Evolutionary conservation across 2,113 vertebrate genomes (phyloP), one percentile per base, ranked within the genome.

Genomic region (Gallinago media): DNA sequence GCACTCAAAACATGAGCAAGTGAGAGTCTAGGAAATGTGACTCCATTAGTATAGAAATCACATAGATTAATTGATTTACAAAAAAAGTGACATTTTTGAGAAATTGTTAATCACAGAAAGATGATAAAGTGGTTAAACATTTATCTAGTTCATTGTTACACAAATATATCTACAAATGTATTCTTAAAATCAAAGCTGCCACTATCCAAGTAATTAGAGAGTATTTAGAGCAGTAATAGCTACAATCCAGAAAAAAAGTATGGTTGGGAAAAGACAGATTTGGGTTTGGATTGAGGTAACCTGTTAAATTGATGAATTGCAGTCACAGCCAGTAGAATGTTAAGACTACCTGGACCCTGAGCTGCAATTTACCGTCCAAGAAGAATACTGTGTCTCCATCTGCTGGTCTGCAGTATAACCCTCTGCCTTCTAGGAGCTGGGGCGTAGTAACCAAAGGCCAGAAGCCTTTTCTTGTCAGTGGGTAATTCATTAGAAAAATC

Each of bases 361-460:
- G 42, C 22, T 20, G 46, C 27, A 71, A 26, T 6, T 72, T 29
- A 23, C 49, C 46, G 49, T 81, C 80, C 61, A 98, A 98, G 96
- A 93, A 85, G 83, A 96, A 98, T 98, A 91, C 98, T 98, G 97
- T 98, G 98, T 98, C 98, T 98, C 98, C 98, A 98, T 98, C 98
- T 98, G 81, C 97, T 98, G 98, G 98, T 77, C 82, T 88, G 90
- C 77, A 5, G 26, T 76, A 93, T 93, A 95, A 96, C 85, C 95
- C 95, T 96, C 59, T 70, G 36, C 63, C 71, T 85, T 32, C 23
- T 47, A 15, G 91, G 20, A 89, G 23, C 65, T 54, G 66, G 86
- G 72, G 81, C 52, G 29, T 49, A 47, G 72, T 32, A 76, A 44
- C 29, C 59, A 47, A 79, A 70, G 42, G 58, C 26, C 89, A 58